Conservation (phyloP, 2,113 vertebrate genomes). For the Oreotrochilus melanogaster region DNA sequence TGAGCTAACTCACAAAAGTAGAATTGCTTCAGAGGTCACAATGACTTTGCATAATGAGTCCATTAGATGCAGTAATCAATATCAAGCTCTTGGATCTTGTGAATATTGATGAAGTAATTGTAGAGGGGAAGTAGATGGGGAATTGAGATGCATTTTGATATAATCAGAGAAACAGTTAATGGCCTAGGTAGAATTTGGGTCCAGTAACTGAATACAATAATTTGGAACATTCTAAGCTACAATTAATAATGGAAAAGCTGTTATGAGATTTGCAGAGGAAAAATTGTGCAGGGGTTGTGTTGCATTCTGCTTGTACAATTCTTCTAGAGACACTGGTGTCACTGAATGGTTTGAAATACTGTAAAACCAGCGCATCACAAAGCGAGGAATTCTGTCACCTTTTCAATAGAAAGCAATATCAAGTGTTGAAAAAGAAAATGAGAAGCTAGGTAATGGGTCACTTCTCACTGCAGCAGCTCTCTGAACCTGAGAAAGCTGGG, state of each 20-base stretch:
- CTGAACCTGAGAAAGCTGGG: background rate
- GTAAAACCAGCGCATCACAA: background rate
- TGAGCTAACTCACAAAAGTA: background rate
- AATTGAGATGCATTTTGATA: slow-evolving; percentile 75
- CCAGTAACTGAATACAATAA: slow-evolving; percentile 66
- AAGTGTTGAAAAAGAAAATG: background rate
- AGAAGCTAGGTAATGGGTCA: background rate
- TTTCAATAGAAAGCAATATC: background rate
- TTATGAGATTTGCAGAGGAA: background rate
- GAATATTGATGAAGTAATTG: slow-evolving; percentile 81
- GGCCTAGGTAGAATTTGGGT: slow-evolving; percentile 46
- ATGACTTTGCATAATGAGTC: slow-evolving; percentile 72
- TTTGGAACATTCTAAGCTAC: slow-evolving; percentile 37
- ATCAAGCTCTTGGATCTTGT: slow-evolving; percentile 76
- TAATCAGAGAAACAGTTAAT: slow-evolving; percentile 75
- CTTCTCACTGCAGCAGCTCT: background rate
- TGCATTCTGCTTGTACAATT: background rate
- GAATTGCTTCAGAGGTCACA: slow-evolving; percentile 62
- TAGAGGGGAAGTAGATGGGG: slow-evolving; percentile 59
- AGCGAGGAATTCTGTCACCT: background rate
- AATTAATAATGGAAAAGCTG: slow-evolving; percentile 31
- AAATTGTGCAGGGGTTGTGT: background rate
- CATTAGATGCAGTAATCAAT: slow-evolving; percentile 82
- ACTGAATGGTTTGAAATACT: background rate
- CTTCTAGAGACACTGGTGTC: background rate